These are phyloP conservation scores for Ctenochaetus hawaiiensis DNA, from an alignment of 2,797 vertebrate genomes.

Conservation along the genomic window DNA sequence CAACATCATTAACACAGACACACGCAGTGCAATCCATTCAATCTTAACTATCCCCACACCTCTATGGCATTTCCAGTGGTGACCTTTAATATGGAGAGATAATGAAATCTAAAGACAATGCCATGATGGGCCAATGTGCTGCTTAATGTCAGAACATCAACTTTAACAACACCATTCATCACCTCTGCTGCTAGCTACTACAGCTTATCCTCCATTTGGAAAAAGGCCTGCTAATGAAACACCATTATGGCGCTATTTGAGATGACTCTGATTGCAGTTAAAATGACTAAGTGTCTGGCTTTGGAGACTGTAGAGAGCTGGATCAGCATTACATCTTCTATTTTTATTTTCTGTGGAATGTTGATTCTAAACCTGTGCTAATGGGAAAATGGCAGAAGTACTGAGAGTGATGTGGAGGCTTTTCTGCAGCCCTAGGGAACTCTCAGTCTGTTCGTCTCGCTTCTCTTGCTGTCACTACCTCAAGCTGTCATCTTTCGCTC, in stretches of 20 bases:
- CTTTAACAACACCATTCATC: slow-evolving; percentile 85
- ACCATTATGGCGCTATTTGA: slow-evolving; percentile 76
- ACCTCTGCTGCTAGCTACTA: slow-evolving; percentile 64
- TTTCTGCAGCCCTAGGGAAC: slow-evolving; percentile 70
- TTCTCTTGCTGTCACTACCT: slow-evolving; percentile 71
- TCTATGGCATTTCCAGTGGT: slow-evolving; percentile 77
- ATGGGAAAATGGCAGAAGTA: slow-evolving; percentile 68
- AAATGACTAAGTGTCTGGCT: slow-evolving; percentile 74
- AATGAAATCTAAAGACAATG: slow-evolving; percentile 87
- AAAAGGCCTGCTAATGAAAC: slow-evolving; percentile 77
- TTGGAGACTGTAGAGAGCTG: slow-evolving; percentile 61
- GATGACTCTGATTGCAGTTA: slow-evolving; percentile 80
- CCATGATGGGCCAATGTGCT: slow-evolving; percentile 80
- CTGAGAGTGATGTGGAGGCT: slow-evolving; percentile 66
- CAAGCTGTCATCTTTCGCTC: slow-evolving; percentile 71
- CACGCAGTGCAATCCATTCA: slow-evolving; percentile 66
- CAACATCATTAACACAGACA: slow-evolving; percentile 74
- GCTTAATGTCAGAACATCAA: slow-evolving; percentile 84
- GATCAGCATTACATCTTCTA: slow-evolving; percentile 71
- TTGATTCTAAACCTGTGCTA: slow-evolving; percentile 74
- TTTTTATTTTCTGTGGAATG: slow-evolving; percentile 77
- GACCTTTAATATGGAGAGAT: slow-evolving; percentile 84
- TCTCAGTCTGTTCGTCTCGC: slow-evolving; percentile 70
- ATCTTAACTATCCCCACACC: slow-evolving; percentile 74
- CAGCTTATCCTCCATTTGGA: slow-evolving; percentile 63